Evolutionary conservation across 2,888 invertebrate genomes (phyloP), one percentile per base, ranked within the genome.

Genomic region (Allacma fusca): DNA sequence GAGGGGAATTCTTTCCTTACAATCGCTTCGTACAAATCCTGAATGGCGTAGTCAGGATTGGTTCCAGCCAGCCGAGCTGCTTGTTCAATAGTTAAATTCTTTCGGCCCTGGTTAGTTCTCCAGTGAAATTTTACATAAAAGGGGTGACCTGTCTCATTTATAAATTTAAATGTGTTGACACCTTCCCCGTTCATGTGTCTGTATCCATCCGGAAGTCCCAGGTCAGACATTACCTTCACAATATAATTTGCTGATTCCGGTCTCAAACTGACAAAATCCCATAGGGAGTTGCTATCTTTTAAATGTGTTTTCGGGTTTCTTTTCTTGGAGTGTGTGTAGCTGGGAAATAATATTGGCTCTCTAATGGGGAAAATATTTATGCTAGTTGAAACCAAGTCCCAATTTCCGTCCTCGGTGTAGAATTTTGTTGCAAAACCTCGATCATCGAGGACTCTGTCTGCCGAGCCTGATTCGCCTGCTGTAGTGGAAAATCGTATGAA

Each of bases 231-330:
- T 85, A 96, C 87, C 87, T 96, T 92, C 86, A 93, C 87, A n/a
- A 91, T 87, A 86, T 97, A 96, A 86, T 97, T 97, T 43, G 91
- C 91, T 0, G 93, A 89, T 87, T 97, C 97, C 0, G 96, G 95
- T 59, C 97, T 90, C 73, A 97, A 88, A 0, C 94, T 91, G 82
- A 96, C 89, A 86, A 97, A 97, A 16, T 50, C 50, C 50, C 50
- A 50, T 1, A 13, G 2, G 1, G n/a, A 1, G n/a, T 12, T 73
- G 50, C 2, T 19, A 16, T 50, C 88, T 86, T 88, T 88, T 70
- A 89, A 84, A 85, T 89, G 87, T 0, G 90, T 90, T 24, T 85
- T 86, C 23, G 91, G 91, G 59, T 78, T 77, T 80, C 89, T 86
- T 85, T 88, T 90, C 80, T 89, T 89, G 0, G 89, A 86, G 82